Conservation (phyloP, 2,888 invertebrate species). For the Sacculina carcini region DNA sequence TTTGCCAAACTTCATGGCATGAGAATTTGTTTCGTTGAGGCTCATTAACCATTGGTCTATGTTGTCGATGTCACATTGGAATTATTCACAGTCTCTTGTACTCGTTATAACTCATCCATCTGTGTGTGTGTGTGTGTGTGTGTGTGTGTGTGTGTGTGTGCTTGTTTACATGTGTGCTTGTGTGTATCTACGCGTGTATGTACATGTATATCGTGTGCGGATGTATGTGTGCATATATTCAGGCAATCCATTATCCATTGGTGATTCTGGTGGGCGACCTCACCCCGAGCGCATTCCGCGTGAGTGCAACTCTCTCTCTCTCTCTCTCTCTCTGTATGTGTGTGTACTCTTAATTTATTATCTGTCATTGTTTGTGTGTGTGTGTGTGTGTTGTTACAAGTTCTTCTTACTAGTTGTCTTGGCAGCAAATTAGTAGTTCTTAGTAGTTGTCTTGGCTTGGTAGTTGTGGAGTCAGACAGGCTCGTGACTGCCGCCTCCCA, state of each 20-base stretch:
- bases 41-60: too few species aligned
- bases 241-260: background rate
- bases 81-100: too few species aligned
- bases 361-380: slow-evolving; percentile 2
- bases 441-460: background rate
- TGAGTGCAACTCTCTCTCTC: slow-evolving; percentile 18
- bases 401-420: background rate
- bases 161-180: background rate
- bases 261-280: slow-evolving; percentile 25
- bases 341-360: slow-evolving; percentile 7
- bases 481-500: background rate
- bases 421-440: background rate
- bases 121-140: too few species aligned
- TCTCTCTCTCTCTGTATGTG: background rate
- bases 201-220: background rate
- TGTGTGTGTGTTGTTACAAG: background rate
- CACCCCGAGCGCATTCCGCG: slow-evolving; percentile 82
- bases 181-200: background rate
- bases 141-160: background rate
- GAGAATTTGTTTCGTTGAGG: too few species aligned
- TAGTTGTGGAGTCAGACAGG: too few species aligned
- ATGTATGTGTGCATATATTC: background rate
- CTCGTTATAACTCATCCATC: too few species aligned
- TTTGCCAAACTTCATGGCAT: too few species aligned
- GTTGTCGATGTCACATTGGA: too few species aligned